These are phyloP conservation scores for Sorex maritimensis DNA, from an alignment of 2,797 vertebrate genomes.

Conservation along the genomic window DNA sequence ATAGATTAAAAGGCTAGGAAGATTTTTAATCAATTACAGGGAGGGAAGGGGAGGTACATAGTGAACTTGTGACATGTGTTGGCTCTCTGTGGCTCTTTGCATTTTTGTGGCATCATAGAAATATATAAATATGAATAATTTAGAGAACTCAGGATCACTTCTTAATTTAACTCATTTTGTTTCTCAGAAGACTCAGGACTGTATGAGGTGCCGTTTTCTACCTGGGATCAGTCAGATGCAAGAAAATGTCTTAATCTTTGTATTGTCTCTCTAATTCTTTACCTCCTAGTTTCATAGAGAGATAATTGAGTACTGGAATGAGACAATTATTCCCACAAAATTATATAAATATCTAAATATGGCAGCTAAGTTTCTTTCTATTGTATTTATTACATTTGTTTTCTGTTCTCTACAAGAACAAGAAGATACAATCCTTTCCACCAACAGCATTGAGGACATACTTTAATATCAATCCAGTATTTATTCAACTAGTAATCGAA, in stretches of 20 bases:
- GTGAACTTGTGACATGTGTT: background rate
- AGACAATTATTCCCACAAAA: background rate
- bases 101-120: background rate
- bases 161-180: no score
- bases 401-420: background rate
- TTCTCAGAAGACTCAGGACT: no score
- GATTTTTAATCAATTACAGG: background rate
- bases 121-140: background rate
- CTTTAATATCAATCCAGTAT: background rate
- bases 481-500: slow-evolving; percentile 32
- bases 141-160: no score
- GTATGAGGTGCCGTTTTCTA: no score
- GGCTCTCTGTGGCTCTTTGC: background rate
- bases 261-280: no score
- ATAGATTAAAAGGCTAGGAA: background rate
- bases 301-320: background rate
- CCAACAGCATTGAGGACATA: background rate
- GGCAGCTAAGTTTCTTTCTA: background rate
- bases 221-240: no score
- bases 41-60: background rate
- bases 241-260: no score
- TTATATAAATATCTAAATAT: background rate
- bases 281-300: background rate
- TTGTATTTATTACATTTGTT: background rate
- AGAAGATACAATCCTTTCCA: background rate